These are phyloP conservation scores for Entelurus aequoreus DNA, from an alignment of 2,113 vertebrate species.

Conservation along the genomic window DNA sequence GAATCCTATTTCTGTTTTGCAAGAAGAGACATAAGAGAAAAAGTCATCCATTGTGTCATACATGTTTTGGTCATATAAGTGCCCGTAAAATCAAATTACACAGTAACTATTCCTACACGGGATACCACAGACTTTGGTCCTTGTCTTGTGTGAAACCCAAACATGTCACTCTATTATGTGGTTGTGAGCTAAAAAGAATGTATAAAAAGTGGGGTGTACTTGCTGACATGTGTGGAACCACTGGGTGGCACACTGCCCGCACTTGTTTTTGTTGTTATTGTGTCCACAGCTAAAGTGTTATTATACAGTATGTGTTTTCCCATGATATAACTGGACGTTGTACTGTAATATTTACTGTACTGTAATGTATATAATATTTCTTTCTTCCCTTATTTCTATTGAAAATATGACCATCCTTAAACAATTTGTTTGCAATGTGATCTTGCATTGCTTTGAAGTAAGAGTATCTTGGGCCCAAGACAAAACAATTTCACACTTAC, in stretches of 20 bases:
- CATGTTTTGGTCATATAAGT: neutral
- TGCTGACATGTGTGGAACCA: constrained; percentile 18
- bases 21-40: neutral
- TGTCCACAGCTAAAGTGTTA: too few species aligned
- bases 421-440: too few species aligned
- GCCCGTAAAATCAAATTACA: neutral
- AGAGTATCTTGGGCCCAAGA: too few species aligned
- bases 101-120: neutral
- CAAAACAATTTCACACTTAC: too few species aligned
- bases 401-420: too few species aligned
- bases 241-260: constrained; percentile 40
- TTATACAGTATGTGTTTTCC: too few species aligned
- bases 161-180: neutral
- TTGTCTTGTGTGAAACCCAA: constrained; percentile 1
- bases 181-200: neutral
- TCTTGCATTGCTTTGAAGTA: too few species aligned
- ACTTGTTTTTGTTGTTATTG: neutral
- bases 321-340: too few species aligned
- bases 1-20: neutral
- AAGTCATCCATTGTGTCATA: neutral
- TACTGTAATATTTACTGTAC: too few species aligned
- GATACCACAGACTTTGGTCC: neutral
- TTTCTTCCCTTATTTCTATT: too few species aligned
- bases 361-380: too few species aligned
- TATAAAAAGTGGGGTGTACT: neutral